Evolutionary conservation across 2,888 invertebrate genomes (phyloP).

Genomic region (Rhogogaster chlorosoma): DNA sequence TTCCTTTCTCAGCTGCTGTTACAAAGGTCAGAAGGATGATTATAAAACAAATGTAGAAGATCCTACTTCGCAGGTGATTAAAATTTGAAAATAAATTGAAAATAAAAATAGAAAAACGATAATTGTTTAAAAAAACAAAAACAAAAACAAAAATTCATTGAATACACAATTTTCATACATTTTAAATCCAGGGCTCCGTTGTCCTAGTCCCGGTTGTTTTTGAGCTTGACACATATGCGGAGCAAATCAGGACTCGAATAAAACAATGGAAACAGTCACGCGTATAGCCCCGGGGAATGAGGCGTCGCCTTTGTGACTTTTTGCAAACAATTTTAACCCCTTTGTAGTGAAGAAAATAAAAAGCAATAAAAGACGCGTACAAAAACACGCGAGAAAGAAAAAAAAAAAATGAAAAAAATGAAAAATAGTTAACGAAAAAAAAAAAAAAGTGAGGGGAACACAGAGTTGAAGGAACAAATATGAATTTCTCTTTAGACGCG

Average conservation of each 20-base stretch:
- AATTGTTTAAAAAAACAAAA: background rate
- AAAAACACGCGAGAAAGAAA: background rate
- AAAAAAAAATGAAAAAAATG: background rate
- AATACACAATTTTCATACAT: background rate
- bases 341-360: background rate
- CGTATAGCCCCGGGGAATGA: background rate
- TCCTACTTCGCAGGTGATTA: background rate
- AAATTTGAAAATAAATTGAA: background rate
- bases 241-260: background rate
- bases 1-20: background rate
- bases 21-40: background rate
- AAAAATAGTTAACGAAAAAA: background rate
- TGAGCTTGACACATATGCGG: background rate
- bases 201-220: background rate
- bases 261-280: background rate
- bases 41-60: background rate
- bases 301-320: background rate
- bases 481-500: no score
- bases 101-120: background rate
- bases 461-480: background rate
- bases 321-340: conserved; percentile 9
- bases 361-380: background rate
- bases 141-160: background rate
- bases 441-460: background rate
- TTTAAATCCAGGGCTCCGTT: background rate